Conservation (phyloP, 2,797 vertebrate genomes). For the Peromyscus nudipes region DNA sequence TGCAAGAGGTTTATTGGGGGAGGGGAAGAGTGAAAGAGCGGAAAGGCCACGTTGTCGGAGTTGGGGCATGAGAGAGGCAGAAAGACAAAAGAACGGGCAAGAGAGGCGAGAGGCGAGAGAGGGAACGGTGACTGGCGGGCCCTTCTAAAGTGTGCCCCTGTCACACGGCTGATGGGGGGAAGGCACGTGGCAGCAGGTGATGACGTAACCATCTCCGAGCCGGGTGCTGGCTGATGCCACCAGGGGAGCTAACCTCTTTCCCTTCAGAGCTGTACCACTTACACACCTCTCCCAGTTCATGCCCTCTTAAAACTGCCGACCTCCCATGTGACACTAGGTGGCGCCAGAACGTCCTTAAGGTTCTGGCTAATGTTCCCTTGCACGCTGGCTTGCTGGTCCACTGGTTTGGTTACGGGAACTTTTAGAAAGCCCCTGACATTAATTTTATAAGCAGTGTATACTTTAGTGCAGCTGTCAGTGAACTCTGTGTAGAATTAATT, state of each 20-base stretch:
- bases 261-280: neutral
- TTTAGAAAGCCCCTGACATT: neutral
- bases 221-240: neutral
- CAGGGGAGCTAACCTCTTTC: neutral
- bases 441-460: no score
- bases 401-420: neutral
- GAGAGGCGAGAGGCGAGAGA: neutral
- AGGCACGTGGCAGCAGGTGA: neutral
- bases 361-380: neutral
- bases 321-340: neutral
- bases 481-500: neutral
- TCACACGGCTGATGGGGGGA: neutral
- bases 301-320: neutral
- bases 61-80: no score
- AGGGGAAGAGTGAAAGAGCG: no score
- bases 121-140: neutral
- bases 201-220: neutral
- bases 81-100: neutral
- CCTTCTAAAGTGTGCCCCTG: neutral
- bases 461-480: neutral
- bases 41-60: no score
- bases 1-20: no score
- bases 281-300: neutral
- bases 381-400: neutral
- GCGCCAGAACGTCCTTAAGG: neutral